Conservation (phyloP, 2,113 vertebrate species). For the Echinops telfairi region DNA sequence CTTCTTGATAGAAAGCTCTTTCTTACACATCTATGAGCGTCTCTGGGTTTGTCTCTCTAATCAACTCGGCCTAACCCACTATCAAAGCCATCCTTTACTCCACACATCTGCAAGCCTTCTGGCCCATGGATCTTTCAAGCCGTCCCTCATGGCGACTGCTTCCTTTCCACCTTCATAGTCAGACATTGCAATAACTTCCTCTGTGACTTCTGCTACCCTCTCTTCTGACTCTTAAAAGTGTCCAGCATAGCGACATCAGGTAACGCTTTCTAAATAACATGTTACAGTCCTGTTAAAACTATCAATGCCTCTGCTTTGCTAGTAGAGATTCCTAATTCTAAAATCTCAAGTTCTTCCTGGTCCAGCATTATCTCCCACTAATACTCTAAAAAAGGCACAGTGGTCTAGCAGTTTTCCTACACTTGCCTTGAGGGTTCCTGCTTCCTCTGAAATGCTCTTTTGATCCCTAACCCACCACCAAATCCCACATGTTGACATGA, state of each 20-base stretch:
- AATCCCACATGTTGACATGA: not conserved
- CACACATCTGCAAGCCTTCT: not conserved
- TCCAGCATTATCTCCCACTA: not conserved
- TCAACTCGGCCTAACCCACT: no score
- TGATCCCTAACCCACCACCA: no score
- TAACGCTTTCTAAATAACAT: not conserved
- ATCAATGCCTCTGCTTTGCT: not conserved
- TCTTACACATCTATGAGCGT: no score
- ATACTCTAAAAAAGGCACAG: not conserved
- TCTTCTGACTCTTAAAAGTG: slow-evolving; percentile 10
- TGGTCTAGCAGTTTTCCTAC: slow-evolving; percentile 16
- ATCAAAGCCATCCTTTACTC: slow-evolving; percentile 19
- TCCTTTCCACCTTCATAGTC: not conserved
- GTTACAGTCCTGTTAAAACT: not conserved
- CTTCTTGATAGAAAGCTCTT: no score
- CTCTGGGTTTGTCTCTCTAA: no score
- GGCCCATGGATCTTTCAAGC: not conserved
- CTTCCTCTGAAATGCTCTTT: slow-evolving; percentile 31
- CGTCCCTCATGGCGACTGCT: not conserved
- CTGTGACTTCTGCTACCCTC: not conserved
- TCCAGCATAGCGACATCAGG: not conserved
- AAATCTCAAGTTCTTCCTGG: slow-evolving; percentile 21
- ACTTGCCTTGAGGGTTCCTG: slow-evolving; percentile 9
- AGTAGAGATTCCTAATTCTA: slow-evolving; percentile 22
- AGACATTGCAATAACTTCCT: not conserved